These are phyloP conservation scores for Macrotis lagotis DNA, from an alignment of 2,113 vertebrate genomes.

Conservation along the genomic window DNA sequence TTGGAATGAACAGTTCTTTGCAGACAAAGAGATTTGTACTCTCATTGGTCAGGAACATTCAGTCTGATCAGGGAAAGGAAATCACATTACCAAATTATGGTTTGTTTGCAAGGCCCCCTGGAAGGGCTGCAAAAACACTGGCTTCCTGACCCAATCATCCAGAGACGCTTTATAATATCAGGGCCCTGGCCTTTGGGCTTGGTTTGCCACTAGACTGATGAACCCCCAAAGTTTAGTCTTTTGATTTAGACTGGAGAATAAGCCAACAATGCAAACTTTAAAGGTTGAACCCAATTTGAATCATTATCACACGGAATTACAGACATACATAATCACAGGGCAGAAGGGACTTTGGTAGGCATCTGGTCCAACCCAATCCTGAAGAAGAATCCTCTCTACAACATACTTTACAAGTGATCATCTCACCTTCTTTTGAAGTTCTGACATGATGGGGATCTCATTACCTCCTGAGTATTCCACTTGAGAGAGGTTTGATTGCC, in stretches of 20 bases:
- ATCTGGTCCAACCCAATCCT: not conserved
- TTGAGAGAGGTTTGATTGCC: not conserved
- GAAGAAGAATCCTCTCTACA: not conserved
- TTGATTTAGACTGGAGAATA: not conserved
- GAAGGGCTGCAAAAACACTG: slow-evolving; percentile 79
- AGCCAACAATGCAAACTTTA: not conserved
- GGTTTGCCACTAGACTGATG: not conserved
- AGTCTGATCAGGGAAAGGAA: slow-evolving; percentile 79
- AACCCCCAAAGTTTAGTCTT: slow-evolving; percentile 1
- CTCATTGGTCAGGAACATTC: slow-evolving; percentile 71
- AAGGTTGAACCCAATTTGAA: not conserved
- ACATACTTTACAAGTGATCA: not conserved
- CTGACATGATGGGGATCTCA: not conserved
- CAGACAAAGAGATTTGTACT: slow-evolving; percentile 52
- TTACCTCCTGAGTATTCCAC: not conserved
- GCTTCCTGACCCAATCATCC: slow-evolving; percentile 82
- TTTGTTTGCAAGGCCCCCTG: slow-evolving; percentile 78
- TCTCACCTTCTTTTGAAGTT: not conserved
- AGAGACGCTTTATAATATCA: slow-evolving; percentile 50
- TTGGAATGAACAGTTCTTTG: not conserved
- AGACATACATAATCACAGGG: not conserved
- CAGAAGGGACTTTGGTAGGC: not conserved
- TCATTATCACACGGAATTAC: not conserved
- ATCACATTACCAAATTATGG: slow-evolving; percentile 78
- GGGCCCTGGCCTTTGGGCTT: not conserved